Base-by-base conservation (phyloP, 2,888 invertebrate genomes). In the Melikaiella ostensackeni region DNA sequence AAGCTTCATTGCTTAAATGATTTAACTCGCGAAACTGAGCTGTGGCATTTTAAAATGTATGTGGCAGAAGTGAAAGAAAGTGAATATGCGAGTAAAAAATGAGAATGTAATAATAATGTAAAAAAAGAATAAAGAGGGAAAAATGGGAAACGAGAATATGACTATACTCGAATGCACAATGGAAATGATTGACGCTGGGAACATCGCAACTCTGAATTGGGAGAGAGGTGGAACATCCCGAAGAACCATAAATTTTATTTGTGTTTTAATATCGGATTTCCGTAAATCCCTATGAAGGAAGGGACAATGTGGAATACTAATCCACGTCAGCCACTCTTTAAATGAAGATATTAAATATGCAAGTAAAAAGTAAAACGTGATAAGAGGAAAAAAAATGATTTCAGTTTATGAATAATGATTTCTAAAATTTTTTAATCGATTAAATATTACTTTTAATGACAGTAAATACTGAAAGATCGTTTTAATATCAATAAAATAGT, bases 261-360 rank as follows among this genome's bases (percentile, higher is more conserved):
- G 83, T 83, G 82, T 87, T 88, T 88, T 88, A 88, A 88, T 88
- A 88, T 87, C 84, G 84, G 79, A 81, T 77, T 70, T 46, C 78
- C 81, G 81, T 86, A 88, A 88, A 88, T 87, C 82, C 75, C 24
- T 1, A 57, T 27, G 27, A 57, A 3, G 24, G 21, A 57, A 57
- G 24, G 57, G 5, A 57, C 57, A 57, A 57, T 24, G 6, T 57
- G 59, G 16, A 59, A 59, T 59, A 4, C 13, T 59, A 27, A 59
- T 16, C 27, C 16, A 59, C 59, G 27, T 59, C 59, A 59, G 27
- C 27, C 27, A 8, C 59, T 27, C 27, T 16, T 63, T 13, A 63
- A 63, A 33, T 35, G 33, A 30, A 30, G 61, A 62, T 3, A 33
- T 33, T 62, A n/a, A 62, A 9, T 33, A 62, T 33, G 16, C 19